phyloP scores from a whole-genome alignment of 2,113 vertebrate species.

The Rousettus leschenaultii region DNA sequence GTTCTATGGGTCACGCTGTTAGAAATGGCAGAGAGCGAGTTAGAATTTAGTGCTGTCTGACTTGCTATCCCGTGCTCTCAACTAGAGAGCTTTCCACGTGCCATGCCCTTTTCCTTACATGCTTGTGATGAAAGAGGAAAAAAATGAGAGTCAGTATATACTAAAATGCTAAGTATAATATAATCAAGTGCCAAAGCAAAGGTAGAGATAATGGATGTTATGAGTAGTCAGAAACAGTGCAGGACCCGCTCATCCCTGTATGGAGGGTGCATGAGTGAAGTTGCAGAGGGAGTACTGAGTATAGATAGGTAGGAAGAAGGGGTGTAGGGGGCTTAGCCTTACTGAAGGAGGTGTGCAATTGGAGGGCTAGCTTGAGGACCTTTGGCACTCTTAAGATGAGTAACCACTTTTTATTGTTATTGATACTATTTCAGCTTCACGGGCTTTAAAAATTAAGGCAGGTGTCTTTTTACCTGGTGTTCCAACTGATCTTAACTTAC shows the following conservation, averaged over 20 bases:
- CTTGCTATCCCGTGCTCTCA: background rate
- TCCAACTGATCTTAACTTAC: background rate
- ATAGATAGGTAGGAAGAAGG: accelerated
- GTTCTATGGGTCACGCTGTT: background rate
- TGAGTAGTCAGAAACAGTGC: background rate
- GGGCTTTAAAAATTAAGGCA: background rate
- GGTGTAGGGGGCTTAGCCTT: background rate
- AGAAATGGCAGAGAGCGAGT: background rate
- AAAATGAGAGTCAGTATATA: background rate
- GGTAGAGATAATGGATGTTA: background rate
- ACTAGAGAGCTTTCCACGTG: background rate
- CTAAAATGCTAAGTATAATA: background rate
- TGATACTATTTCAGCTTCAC: background rate
- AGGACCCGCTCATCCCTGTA: background rate
- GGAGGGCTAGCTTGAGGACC: background rate
- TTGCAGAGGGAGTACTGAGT: background rate
- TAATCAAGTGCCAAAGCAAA: background rate
- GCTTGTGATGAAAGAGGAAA: background rate
- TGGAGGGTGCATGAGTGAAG: background rate
- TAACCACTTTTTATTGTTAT: background rate
- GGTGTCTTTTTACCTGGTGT: background rate
- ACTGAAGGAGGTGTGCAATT: background rate
- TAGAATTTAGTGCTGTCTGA: background rate
- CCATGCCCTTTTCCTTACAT: background rate
- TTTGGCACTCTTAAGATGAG: background rate